These are phyloP conservation scores for Argopecten irradians DNA, from an alignment of 1,140 invertebrate species.

Conservation along the genomic window DNA sequence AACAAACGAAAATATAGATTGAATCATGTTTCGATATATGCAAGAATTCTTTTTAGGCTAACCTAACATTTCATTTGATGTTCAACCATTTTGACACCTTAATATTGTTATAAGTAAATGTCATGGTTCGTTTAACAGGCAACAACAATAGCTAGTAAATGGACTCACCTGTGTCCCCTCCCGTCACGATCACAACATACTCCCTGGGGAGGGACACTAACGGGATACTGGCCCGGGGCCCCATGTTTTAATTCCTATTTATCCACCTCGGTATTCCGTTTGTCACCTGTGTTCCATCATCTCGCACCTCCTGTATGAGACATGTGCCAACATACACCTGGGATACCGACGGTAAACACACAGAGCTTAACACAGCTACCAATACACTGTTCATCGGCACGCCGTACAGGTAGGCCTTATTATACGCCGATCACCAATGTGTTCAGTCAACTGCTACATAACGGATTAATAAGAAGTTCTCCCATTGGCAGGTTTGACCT, in stretches of 20 bases:
- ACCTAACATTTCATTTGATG: background rate
- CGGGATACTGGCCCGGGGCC: conserved; percentile 43
- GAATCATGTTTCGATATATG: background rate
- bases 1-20: background rate
- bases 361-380: background rate
- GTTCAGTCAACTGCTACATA: background rate
- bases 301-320: background rate
- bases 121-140: background rate
- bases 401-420: background rate
- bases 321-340: background rate
- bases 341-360: background rate
- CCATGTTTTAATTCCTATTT: conserved; percentile 29
- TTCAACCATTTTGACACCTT: background rate
- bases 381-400: background rate
- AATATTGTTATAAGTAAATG: background rate
- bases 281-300: conserved; percentile 7
- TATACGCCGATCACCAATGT: conserved; percentile 7
- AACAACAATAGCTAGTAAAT: background rate
- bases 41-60: background rate
- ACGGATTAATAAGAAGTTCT: background rate
- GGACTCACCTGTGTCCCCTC: conserved; percentile 49
- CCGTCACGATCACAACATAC: conserved; percentile 48
- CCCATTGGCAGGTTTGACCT: background rate
- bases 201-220: conserved; percentile 43
- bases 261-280: background rate